Base-by-base conservation (phyloP, 2,113 vertebrate species). In the Genyomyrus donnyi region DNA sequence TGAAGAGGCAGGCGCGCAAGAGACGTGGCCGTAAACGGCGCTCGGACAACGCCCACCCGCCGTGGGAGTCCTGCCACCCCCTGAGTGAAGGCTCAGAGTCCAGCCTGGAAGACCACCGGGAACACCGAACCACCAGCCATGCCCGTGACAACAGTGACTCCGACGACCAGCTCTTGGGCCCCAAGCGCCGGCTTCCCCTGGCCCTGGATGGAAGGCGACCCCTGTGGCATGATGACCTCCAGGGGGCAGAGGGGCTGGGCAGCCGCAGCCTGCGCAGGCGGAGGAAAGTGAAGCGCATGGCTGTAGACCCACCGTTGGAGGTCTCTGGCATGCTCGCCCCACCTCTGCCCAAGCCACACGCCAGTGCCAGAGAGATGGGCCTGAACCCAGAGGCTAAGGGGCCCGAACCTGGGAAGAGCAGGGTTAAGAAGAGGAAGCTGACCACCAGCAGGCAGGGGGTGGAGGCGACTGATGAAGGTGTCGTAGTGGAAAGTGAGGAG, bases 211-310 rank as follows among this genome's bases (percentile, higher is more conserved):
- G 93, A 0, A 96, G 96, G 92, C 91, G 96, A 0, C 95, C 96
- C 0, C 92, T 96, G 39, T 96, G 96, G 96, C 94, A 93, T 0
- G 96, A 96, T 0, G 96, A 96, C 90, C 74, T 94, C 17, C 93
- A 96, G 3, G 93, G 96, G 10, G 92, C 96, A 31, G 98, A 98
- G 45, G 96, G 93, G 70, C 94, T 96, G 95, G 96, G 92, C 88
- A 97, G 96, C 90, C 96, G 98, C 89, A 97, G 97, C 91, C 95
- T 99, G 13, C 96, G 98, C 11, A 94, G 98, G 86, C 95, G 98
- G 42, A 95, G 98, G 74, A 99, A 99, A 90, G 98, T 99, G 52
- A 99, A 99, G 91, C 97, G 98, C 21, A 99, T 99, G 98, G 98
- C 98, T 0, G 96, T 99, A 39, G 98, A 98, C 91, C 95, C 97